Evolutionary conservation across 2,888 invertebrate species (phyloP), one percentile per base, ranked within the genome.

Genomic region (Andrena bucephala): DNA sequence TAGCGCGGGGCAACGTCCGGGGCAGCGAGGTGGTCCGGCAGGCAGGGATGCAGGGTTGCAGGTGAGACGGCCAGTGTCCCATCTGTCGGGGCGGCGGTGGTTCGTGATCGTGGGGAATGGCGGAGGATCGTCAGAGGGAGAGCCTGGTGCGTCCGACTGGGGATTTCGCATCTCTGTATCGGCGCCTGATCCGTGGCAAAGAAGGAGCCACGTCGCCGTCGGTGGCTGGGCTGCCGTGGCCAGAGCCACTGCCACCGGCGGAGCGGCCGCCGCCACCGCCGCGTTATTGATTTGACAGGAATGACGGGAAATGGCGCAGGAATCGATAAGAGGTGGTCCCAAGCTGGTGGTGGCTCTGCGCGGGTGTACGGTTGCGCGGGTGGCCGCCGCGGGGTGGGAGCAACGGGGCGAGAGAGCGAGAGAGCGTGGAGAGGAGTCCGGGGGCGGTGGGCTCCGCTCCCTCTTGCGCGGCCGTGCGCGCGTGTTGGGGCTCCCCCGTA

Each of bases 231-330:
- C 69, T 29, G 52, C 66, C 66, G 68, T 33, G 59, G 59, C 62
- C 69, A 20, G 5, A 69, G 73, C 59, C 24, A 10, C 31, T 20
- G 6, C n/a, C 68, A 0, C 16, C 66, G 6, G 13, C 27, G 54
- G 63, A 77, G 75, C 77, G 77, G 36, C 67, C 65, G 48, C 81
- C 79, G 81, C 71, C 78, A 78, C 66, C 81, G 65, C 65, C 83
- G 83, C 77, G 89, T 92, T 92, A 92, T 92, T 92, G 92, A 92
- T 92, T 92, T 88, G 89, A 90, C 90, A 89, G 92, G 92, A 92
- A 92, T 91, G 92, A 93, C 93, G 93, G 92, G 92, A 93, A 93
- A 93, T 93, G 92, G 94, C 93, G 93, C 93, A 93, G 93, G 91
- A 93, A 94, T 94, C 94, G 93, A 94, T 94, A 93, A 92, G 91